Base-by-base conservation (phyloP, 1,140 invertebrate species). In the Pristionchus pacificus region DNA sequence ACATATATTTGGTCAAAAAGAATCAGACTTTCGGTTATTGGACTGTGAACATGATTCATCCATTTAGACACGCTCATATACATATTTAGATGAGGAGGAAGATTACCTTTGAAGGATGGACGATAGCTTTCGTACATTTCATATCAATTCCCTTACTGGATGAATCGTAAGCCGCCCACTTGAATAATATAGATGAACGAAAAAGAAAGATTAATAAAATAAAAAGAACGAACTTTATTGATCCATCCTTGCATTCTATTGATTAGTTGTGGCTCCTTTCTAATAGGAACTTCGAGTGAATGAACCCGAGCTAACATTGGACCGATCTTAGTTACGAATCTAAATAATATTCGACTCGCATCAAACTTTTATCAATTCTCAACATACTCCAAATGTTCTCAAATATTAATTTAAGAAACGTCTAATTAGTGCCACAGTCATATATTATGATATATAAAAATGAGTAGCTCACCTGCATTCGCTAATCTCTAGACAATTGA, bases 251-350 rank as follows among this genome's bases (percentile, higher is more conserved):
- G 32, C 1, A 60, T 59, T 1, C 38, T 57, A 2, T 60, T 27
- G 29, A 80, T 29, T 10, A 71, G 68, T 57, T 78, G 68, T 19
- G 78, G 78, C 55, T 79, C 77, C 62, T 80, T 80, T 38, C 65
- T 62, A 61, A 80, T 79, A 15, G 78, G 78, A 32, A 78, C 77
- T 28, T 80, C 71, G n/a, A 80, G 29, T 28, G 77, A 74, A 65
- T 80, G 78, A 64, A 80, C 67, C 55, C 77, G 57, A 1, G 78
- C 78, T 13, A 80, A 31, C 33, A 68, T 58, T 19, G 68, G 68
- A n/a, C 77, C 78, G 38, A 80, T 81, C 15, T 72, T 58, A 24
- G 60, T 49, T 25, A 33, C 30, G 49, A 75, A 68, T 65, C 63
- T 70, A 49, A 68, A 69, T n/a, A n/a, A n/a, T n/a, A n/a, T n/a